Evolutionary conservation across 2,888 invertebrate genomes (phyloP), one percentile per base, ranked within the genome.

Genomic region (Mythimna impura): DNA sequence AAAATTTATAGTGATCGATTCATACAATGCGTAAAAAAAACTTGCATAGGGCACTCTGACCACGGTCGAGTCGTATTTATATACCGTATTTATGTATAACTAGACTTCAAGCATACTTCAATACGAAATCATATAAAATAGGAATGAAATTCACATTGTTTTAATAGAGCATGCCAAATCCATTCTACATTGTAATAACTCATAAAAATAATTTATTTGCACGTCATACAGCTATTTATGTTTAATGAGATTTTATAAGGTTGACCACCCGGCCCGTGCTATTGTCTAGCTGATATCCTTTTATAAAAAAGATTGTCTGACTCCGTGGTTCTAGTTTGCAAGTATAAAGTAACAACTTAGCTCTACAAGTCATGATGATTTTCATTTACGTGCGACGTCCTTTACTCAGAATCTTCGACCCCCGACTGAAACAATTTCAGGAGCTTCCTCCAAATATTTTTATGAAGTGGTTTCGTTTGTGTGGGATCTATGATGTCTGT

Each of bases 171-270:
- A 47, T 25, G 30, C 66, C 58, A 71, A 73, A 68, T 73, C 17
- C 17, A 58, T 66, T 20, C 7, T 10, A 69, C 58, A 73, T 63
- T 82, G 62, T 76, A 71, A 61, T 80, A 73, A 80, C 68, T 63
- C 22, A 80, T 76, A 68, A 79, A 71, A 60, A 66, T 65, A 54
- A 81, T 70, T 73, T 78, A 81, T 63, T 78, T 66, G 57, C 74
- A 68, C 80, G 78, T 81, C 82, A 81, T 66, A 47, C 14, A 60
- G 54, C 74, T 74, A 81, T 78, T 82, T 63, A 55, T 8, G 60
- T 69, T 78, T 81, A 81, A 82, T 82, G 79, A 81, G 62, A 34
- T 71, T 74, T 71, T 75, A 71, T 78, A 82, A 50, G 75, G 75
- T 36, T 60, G 81, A 63, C 81, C 81, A 82, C 81, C 80, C 75